Evolutionary conservation across 2,113 vertebrate species (phyloP).

Genomic region (Dasyurus viverrinus): DNA sequence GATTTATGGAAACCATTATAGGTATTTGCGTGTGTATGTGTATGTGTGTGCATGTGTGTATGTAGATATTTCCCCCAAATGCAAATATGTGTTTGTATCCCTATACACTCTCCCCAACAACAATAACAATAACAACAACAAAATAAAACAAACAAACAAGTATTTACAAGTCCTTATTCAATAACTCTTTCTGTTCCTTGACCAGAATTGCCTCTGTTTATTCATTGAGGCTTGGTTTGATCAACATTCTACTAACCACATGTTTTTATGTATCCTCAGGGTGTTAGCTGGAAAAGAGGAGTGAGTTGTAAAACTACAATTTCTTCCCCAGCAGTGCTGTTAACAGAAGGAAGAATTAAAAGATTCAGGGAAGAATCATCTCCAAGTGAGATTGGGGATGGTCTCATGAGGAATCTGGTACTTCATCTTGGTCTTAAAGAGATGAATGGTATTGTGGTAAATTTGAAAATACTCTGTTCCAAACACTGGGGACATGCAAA

Average conservation of each 20-base stretch:
- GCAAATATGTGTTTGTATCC: no score
- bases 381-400: neutral
- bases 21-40: neutral
- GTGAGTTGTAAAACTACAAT: neutral
- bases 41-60: no score
- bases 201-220: neutral
- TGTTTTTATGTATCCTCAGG: neutral
- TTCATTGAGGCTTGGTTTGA: neutral
- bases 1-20: neutral
- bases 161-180: neutral
- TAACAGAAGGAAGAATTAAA: neutral
- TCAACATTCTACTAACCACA: neutral
- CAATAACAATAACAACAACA: no score
- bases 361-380: neutral
- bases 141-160: no score
- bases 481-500: neutral
- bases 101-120: no score
- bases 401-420: neutral
- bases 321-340: neutral
- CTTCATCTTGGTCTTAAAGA: neutral
- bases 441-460: neutral
- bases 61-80: neutral
- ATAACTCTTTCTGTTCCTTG: neutral
- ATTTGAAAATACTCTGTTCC: neutral
- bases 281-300: neutral